Evolutionary conservation across 2,797 vertebrate species (phyloP).

Genomic region (Gallinago solitaria): DNA sequence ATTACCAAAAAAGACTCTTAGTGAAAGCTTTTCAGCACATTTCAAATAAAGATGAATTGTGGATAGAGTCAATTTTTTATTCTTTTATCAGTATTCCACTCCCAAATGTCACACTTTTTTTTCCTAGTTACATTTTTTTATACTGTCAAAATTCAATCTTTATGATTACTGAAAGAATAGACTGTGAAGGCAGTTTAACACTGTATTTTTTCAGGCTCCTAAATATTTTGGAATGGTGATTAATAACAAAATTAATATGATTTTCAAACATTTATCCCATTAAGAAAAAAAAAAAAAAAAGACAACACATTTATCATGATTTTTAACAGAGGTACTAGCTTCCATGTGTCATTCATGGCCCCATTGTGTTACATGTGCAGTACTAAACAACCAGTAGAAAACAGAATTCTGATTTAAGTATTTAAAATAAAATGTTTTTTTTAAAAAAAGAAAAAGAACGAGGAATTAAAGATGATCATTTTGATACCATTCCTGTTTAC

Average conservation of each 20-base stretch:
- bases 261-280: neutral
- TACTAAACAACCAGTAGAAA: neutral
- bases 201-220: neutral
- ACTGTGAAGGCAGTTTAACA: neutral
- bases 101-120: neutral
- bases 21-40: neutral
- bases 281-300: neutral
- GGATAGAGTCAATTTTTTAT: neutral
- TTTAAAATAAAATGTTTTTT: neutral
- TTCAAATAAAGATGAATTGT: neutral
- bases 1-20: neutral
- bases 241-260: neutral
- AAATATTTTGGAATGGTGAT: neutral
- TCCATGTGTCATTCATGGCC: neutral
- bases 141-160: neutral
- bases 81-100: neutral
- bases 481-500: neutral
- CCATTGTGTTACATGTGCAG: neutral
- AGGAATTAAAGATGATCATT: neutral
- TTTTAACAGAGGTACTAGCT: neutral
- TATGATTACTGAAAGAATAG: neutral
- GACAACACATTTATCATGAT: neutral
- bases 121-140: neutral
- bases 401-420: neutral
- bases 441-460: neutral